Evolutionary conservation across 2,113 vertebrate genomes (phyloP), one percentile per base, ranked within the genome.

Genomic region (Festucalex cinctus): DNA sequence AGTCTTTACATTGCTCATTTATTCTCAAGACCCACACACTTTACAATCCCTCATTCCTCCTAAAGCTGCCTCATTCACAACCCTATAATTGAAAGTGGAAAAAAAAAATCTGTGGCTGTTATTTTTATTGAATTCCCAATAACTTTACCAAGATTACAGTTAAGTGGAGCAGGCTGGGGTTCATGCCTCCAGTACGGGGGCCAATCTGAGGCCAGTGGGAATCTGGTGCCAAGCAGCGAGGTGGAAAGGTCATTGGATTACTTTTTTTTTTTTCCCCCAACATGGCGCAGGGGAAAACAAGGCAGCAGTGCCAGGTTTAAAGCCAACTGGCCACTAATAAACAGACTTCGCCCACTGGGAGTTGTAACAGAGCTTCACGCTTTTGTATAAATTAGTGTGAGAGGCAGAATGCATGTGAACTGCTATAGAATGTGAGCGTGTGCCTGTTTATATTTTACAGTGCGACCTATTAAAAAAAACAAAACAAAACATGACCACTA

Each of bases 41-140:
- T 58, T 65, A 65, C 41, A 41, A 44, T 36, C 54, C 59, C 48
- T 36, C 54, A 39, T 53, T 35, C 53, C 68, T 51, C 69, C 13
- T 9, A 51, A 67, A 26, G 67, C 66, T 39, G 75, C 78, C 77
- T 65, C 69, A 77, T 49, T 67, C 49, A 70, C 82, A 84, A 82
- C 71, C 83, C 83, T 89, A 43, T 87, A 85, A 90, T 90, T 90
- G 82, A 54, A 2, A 63, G 79, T 79, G 76, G 39, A 88, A 83
- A 87, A 35, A 81, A 81, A 87, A 35, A 80, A 82, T 77, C 75
- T 70, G 79, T 65, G 70, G 65, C 82, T 87, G 77, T 83, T 85
- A 69, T 81, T 87, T 85, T 87, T 84, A 87, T 86, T 86, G 84
- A 83, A 85, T 83, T 85, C 79, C 70, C 69, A 86, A 77, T 87